phyloP scores from a whole-genome alignment of 2,113 vertebrate genomes.

The Ptyas mucosa region DNA sequence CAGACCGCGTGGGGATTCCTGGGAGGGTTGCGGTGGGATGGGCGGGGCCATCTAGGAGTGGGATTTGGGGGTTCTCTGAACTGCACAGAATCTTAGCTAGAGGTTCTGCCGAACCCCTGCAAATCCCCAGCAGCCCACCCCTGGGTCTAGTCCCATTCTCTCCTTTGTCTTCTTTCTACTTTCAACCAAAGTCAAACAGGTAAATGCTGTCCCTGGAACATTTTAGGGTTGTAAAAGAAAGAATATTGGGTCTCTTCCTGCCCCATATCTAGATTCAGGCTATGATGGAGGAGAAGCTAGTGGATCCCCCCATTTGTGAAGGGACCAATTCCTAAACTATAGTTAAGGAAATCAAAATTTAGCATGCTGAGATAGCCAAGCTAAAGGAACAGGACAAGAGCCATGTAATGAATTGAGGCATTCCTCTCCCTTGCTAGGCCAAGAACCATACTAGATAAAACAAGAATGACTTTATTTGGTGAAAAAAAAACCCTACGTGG shows the following conservation, averaged over 20 bases:
- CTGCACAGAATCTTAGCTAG: too few relatives aligned
- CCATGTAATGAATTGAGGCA: not conserved
- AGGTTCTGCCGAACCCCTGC: too few relatives aligned
- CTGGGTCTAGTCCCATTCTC: not conserved
- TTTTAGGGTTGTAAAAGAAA: not conserved
- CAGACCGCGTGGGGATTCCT: too few relatives aligned
- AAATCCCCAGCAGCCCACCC: too few relatives aligned
- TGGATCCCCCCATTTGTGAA: not conserved
- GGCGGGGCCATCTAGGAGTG: too few relatives aligned
- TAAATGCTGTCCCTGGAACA: not conserved
- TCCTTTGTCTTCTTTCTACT: not conserved
- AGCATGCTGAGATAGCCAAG: not conserved
- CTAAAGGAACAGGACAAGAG: not conserved
- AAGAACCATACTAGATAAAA: not conserved
- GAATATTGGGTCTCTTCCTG: not conserved
- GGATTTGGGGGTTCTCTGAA: too few relatives aligned
- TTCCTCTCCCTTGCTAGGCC: not conserved
- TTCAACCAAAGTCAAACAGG: not conserved
- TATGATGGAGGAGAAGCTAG: not conserved
- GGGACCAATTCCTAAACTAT: not conserved
- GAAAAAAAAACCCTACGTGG: not conserved
- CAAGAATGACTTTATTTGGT: not conserved
- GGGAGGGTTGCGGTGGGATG: too few relatives aligned
- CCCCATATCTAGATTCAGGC: not conserved
- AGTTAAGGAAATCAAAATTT: not conserved